Conservation (phyloP, 2,797 vertebrate genomes). For the Margarornis squamiger region DNA sequence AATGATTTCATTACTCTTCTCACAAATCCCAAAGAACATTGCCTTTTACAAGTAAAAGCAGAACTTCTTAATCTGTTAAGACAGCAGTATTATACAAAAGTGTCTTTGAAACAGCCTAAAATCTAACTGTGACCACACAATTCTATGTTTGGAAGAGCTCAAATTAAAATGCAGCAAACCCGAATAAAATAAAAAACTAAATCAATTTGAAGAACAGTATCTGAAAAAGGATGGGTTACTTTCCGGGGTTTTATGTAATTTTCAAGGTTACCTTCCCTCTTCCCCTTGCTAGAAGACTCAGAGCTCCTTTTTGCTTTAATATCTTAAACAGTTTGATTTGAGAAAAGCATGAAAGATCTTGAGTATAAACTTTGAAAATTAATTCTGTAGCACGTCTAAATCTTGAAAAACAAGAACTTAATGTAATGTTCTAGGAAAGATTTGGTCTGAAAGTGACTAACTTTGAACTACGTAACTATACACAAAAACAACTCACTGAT, state of each 20-base stretch:
- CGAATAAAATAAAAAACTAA: neutral
- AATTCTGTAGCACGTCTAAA: neutral
- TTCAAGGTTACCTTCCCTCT: neutral
- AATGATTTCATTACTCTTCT: neutral
- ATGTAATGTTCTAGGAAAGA: neutral
- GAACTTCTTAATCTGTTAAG: neutral
- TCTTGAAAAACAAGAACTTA: neutral
- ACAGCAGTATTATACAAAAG: neutral
- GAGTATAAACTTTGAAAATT: neutral
- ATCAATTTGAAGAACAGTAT: neutral
- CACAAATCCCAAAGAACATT: neutral
- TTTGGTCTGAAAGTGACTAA: neutral
- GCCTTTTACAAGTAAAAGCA: neutral
- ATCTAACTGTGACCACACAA: neutral
- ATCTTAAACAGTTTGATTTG: neutral
- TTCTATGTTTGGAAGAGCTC: neutral
- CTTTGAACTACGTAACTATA: neutral
- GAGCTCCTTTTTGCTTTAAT: neutral
- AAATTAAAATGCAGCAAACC: neutral
- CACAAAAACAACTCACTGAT: neutral
- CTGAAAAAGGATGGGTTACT: neutral
- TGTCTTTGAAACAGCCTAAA: neutral
- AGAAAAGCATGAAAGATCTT: neutral
- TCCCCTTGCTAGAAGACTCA: neutral
- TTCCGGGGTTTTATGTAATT: neutral